phyloP scores from a whole-genome alignment of 2,888 invertebrate species.

The Caenorhabditis sp. region DNA sequence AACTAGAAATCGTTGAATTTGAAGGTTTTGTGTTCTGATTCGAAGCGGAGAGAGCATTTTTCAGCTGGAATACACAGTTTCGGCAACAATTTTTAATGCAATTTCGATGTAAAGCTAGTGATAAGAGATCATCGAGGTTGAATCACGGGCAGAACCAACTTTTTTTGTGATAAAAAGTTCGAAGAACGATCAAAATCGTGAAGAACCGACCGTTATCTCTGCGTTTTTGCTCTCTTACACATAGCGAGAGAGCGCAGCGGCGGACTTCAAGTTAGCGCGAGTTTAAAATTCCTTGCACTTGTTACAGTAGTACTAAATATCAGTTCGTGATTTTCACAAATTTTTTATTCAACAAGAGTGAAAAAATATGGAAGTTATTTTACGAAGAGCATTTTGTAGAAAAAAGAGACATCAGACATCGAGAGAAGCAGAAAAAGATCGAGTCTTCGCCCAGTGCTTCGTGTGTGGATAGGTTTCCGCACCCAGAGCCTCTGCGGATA shows the following conservation, averaged over 20 bases:
- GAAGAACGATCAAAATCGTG: conserved; percentile 43
- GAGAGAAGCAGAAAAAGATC: conserved; percentile 63
- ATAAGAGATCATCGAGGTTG: conserved; percentile 38
- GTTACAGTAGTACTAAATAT: too few relatives aligned
- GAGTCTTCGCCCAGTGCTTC: conserved; percentile 47
- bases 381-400: conserved; percentile 3
- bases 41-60: conserved; percentile 51
- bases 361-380: conserved; percentile 2
- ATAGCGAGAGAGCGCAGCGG: not conserved
- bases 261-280: not conserved
- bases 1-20: conserved; percentile 54
- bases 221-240: conserved; percentile 1
- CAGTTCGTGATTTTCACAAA: not conserved
- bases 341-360: conserved; percentile 16
- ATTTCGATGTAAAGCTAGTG: conserved; percentile 26
- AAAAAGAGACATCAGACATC: conserved; percentile 39
- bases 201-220: conserved; percentile 29
- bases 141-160: conserved; percentile 26
- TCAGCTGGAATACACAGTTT: conserved; percentile 15
- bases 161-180: conserved; percentile 34
- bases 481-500: conserved; percentile 62
- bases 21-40: not conserved
- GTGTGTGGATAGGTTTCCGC: conserved; percentile 22
- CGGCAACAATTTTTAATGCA: conserved; percentile 14
- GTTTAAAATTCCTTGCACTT: not conserved